phyloP scores from a whole-genome alignment of 1,140 invertebrate genomes.

The Ips nitidus region DNA sequence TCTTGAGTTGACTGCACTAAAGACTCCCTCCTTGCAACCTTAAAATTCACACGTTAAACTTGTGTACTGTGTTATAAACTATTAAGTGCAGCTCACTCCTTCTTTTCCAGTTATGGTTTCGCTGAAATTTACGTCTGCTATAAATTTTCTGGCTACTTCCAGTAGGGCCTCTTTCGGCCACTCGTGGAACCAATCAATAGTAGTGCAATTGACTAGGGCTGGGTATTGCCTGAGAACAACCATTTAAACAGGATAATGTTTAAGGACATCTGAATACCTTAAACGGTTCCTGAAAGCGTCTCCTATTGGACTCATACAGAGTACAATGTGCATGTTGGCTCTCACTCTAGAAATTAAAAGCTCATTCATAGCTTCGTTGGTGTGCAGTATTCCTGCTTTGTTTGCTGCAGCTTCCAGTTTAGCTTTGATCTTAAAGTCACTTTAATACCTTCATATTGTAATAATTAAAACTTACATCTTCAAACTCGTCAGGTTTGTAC shows the following conservation, averaged over 20 bases:
- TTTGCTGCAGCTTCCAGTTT: constrained; percentile 66
- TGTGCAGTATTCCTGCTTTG: constrained; percentile 64
- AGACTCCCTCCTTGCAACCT: constrained; percentile 40
- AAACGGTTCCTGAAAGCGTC: constrained; percentile 75
- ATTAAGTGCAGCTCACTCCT: constrained; percentile 44
- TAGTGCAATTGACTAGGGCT: constrained; percentile 80
- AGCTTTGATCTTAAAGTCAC: constrained; percentile 65
- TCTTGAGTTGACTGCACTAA: constrained; percentile 61
- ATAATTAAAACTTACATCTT: constrained; percentile 67
- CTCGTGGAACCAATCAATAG: constrained; percentile 86
- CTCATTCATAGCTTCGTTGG: constrained; percentile 67
- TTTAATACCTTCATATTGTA: constrained; percentile 45
- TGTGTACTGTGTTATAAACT: neutral
- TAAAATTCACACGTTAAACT: constrained; percentile 8
- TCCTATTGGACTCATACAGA: constrained; percentile 86
- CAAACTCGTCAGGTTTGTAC: constrained; percentile 81
- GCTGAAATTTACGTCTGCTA: constrained; percentile 66
- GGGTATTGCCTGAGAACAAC: constrained; percentile 69
- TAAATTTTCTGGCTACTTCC: constrained; percentile 76
- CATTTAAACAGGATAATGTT: neutral
- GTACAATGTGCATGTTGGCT: constrained; percentile 75
- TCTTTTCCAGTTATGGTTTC: constrained; percentile 63
- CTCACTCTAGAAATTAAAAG: constrained; percentile 77
- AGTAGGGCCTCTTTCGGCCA: constrained; percentile 85
- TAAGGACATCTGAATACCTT: constrained; percentile 17